phyloP scores from a whole-genome alignment of 2,113 vertebrate genomes.

The Semnopithecus entellus region DNA sequence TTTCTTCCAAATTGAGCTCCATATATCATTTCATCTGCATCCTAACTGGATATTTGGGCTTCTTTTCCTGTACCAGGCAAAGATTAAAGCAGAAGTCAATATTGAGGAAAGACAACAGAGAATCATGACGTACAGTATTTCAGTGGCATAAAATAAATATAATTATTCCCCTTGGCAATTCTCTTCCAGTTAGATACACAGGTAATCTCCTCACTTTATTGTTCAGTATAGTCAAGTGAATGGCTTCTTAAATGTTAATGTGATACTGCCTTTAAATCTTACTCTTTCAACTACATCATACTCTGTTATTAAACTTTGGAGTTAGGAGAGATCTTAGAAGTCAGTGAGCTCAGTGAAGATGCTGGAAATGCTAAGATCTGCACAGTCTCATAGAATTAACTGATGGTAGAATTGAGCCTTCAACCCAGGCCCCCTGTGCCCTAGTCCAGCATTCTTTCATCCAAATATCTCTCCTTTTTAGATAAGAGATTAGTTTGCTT shows the following conservation, averaged over 20 bases:
- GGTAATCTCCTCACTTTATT: background rate
- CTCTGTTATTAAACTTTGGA: background rate
- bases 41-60: background rate
- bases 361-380: background rate
- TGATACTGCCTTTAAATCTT: background rate
- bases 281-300: constrained; percentile 1
- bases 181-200: constrained; percentile 42
- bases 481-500: background rate
- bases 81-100: constrained; percentile 38
- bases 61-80: background rate
- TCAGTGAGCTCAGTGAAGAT: background rate
- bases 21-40: background rate
- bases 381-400: background rate
- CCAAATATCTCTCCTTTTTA: background rate
- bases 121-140: background rate
- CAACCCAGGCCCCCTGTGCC: background rate
- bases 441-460: background rate
- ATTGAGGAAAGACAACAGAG: constrained; percentile 29
- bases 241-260: constrained; percentile 34
- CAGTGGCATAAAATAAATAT: constrained; percentile 29
- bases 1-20: background rate
- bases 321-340: background rate
- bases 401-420: background rate
- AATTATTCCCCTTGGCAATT: background rate
- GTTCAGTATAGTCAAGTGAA: background rate